Conservation (phyloP, 2,888 invertebrate genomes). For the Keiferia lycopersicella region DNA sequence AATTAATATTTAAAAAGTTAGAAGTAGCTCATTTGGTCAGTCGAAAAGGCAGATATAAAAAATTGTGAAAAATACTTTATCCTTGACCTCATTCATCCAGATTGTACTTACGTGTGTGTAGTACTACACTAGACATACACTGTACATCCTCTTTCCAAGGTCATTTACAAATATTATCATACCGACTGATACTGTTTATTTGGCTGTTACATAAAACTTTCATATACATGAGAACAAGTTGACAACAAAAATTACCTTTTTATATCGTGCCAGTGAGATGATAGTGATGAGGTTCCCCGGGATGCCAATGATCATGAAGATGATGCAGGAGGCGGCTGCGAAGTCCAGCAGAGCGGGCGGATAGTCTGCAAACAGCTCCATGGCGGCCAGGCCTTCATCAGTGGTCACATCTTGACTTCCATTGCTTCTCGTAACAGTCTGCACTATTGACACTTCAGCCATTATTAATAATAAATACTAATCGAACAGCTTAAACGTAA, state of each 20-base stretch:
- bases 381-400: conserved; percentile 55
- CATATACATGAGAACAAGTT: too few relatives aligned
- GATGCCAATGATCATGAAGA: conserved; percentile 89
- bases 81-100: too few relatives aligned
- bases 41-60: too few relatives aligned
- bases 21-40: too few relatives aligned
- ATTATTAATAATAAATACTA: conserved; percentile 27
- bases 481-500: conserved; percentile 21
- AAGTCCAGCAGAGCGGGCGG: conserved; percentile 84
- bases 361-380: conserved; percentile 84
- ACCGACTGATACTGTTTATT: too few relatives aligned
- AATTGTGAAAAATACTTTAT: too few relatives aligned
- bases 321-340: conserved; percentile 85
- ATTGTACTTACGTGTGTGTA: too few relatives aligned
- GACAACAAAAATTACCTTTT: conserved; percentile 85
- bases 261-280: conserved; percentile 86
- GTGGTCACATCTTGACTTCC: conserved; percentile 29
- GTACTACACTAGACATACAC: too few relatives aligned
- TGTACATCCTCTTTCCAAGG: too few relatives aligned
- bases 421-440: neutral
- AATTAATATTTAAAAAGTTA: too few relatives aligned
- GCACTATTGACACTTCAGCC: conserved; percentile 11
- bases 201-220: too few relatives aligned
- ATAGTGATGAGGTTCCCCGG: conserved; percentile 91
- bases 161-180: too few relatives aligned